phyloP scores from a whole-genome alignment of 2,888 invertebrate species.

The Barypeithes pellucidus region DNA sequence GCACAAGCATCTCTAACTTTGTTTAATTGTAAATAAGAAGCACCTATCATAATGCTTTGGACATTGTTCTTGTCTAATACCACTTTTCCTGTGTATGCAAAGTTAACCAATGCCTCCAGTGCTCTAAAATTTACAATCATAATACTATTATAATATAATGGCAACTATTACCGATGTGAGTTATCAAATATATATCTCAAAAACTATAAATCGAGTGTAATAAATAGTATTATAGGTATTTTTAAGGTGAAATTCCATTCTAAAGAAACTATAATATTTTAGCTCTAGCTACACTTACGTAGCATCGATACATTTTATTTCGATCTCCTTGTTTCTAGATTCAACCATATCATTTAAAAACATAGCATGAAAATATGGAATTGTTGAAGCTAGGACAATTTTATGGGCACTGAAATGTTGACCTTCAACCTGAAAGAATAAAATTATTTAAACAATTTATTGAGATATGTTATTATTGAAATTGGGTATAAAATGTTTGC shows the following conservation, averaged over 20 bases:
- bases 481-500: background rate
- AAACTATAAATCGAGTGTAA: too few relatives aligned
- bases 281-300: conserved; percentile 72
- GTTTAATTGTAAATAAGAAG: conserved; percentile 85
- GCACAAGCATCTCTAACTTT: conserved; percentile 89
- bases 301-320: conserved; percentile 87
- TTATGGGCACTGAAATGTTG: conserved; percentile 86
- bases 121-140: conserved; percentile 73
- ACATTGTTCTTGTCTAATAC: conserved; percentile 86
- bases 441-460: background rate
- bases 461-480: background rate
- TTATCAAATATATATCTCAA: too few relatives aligned
- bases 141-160: too few relatives aligned
- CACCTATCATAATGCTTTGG: conserved; percentile 88
- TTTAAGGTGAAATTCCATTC: too few relatives aligned
- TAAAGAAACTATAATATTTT: background rate
- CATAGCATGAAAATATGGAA: conserved; percentile 94
- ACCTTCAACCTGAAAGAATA: conserved; percentile 78
- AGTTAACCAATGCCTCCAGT: conserved; percentile 86
- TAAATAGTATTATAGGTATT: too few relatives aligned
- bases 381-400: conserved; percentile 87
- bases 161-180: too few relatives aligned
- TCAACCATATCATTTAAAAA: conserved; percentile 92
- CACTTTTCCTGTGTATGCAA: conserved; percentile 87
- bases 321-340: conserved; percentile 85